Conservation (phyloP, 2,797 vertebrate species). For the Myripristis murdjan region DNA sequence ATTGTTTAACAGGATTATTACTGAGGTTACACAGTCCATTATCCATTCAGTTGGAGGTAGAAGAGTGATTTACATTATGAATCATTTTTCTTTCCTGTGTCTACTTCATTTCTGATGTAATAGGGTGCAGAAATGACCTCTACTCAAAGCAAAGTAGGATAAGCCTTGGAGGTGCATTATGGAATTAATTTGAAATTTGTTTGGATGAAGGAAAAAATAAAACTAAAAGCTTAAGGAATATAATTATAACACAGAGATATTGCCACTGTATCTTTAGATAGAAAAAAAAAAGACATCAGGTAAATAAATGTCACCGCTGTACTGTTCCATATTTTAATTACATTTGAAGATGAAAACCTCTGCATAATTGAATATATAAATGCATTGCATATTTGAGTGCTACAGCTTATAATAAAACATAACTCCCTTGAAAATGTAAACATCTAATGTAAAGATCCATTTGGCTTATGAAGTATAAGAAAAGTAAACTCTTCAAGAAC, state of each 20-base stretch:
- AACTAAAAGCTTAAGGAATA: conserved; percentile 7
- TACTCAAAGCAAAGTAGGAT: conserved; percentile 41
- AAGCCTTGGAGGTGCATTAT: conserved; percentile 39
- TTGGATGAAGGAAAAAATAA: conserved; percentile 26
- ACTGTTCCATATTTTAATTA: neutral
- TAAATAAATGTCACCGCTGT: conserved; percentile 4
- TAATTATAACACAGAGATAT: conserved; percentile 11
- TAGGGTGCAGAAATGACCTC: conserved; percentile 61
- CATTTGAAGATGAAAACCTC: neutral
- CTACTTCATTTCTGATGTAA: conserved; percentile 67
- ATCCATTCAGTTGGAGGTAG: conserved; percentile 63
- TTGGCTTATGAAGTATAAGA: conserved; percentile 42
- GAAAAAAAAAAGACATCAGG: conserved; percentile 1
- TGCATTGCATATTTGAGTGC: conserved; percentile 22
- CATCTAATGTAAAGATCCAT: conserved; percentile 29
- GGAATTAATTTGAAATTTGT: conserved; percentile 62
- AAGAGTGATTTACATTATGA: conserved; percentile 67
- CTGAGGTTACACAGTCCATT: conserved; percentile 72
- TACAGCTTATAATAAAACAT: conserved; percentile 9
- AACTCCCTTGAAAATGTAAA: conserved; percentile 31
- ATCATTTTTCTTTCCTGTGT: conserved; percentile 50
- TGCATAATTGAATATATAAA: conserved; percentile 42
- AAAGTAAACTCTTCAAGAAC: conserved; percentile 56
- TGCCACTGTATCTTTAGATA: conserved; percentile 5
- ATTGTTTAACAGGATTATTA: conserved; percentile 79